These are phyloP conservation scores for Paralinhomoeus sp. DNA, from an alignment of 2,888 invertebrate genomes.

Conservation along the genomic window DNA sequence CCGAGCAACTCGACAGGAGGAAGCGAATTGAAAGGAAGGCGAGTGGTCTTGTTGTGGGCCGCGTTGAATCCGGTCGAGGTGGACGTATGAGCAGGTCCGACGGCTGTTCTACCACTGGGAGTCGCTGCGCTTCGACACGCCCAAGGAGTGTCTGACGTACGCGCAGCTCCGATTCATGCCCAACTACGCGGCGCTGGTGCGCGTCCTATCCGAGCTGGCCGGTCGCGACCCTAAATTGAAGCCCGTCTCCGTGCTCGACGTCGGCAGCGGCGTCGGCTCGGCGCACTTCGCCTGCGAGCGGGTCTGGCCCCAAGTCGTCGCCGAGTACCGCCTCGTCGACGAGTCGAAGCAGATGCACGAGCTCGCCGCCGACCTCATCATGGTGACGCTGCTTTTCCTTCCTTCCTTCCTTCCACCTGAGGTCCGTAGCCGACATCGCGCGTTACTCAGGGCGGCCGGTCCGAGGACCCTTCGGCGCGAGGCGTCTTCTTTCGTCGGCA, in stretches of 20 bases:
- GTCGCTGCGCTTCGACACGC: not conserved
- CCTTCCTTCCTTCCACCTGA: not conserved
- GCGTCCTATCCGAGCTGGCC: conserved; percentile 33
- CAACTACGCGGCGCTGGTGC: conserved; percentile 48
- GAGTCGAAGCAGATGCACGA: conserved; percentile 57
- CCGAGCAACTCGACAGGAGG: too few relatives aligned
- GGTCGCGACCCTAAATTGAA: conserved; percentile 40
- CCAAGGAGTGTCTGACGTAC: not conserved
- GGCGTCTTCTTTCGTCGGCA: not conserved
- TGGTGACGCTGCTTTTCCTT: conserved; percentile 7
- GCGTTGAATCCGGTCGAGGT: too few relatives aligned
- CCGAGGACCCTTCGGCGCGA: not conserved
- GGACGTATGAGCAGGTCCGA: too few relatives aligned
- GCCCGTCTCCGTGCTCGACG: conserved; percentile 60
- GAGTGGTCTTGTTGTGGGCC: too few relatives aligned
- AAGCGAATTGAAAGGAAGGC: too few relatives aligned
- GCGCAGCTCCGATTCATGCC: conserved; percentile 40
- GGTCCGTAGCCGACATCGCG: not conserved
- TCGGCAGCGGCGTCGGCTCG: conserved; percentile 70
- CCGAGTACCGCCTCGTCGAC: conserved; percentile 66
- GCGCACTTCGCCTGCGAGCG: conserved; percentile 45
- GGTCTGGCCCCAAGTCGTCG: conserved; percentile 46
- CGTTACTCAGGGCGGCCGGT: not conserved
- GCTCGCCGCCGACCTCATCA: conserved; percentile 29
- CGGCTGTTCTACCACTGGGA: too few relatives aligned